Base-by-base conservation (phyloP, 2,888 invertebrate species). In the Mellilla xanthometata region DNA sequence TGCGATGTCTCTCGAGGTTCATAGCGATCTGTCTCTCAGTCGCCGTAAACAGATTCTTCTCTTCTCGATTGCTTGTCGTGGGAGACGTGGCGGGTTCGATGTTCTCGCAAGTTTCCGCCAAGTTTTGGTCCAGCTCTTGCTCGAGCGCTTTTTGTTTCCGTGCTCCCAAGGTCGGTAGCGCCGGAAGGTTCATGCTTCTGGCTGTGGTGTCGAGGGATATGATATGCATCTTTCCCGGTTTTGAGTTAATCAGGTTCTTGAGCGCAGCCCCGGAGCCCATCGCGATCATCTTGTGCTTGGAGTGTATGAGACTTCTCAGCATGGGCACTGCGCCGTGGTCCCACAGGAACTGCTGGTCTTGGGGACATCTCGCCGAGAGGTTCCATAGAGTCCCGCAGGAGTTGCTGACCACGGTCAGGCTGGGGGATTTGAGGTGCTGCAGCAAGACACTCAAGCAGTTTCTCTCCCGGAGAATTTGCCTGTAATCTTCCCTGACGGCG, bases 341-440 rank as follows among this genome's bases (percentile, higher is more conserved):
- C 95, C 97, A 97, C 30, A 99, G 86, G 45, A 94, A 93, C 63
- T 95, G 93, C 69, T 99, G 99, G 81, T 99, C 99, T 62, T 94
- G 93, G 0, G 94, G 92, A 76, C 96, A 97, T 39, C 98, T 93
- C 0, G 98, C 98, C 0, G 98, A 98, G 11, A 99, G 88, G 84
- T 99, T 99, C 98, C 99, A 99, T 34, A 99, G 86, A 0, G 98
- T 97, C 7, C 98, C 98, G 72, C 99, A 99, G 0, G 99, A 97
- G 78, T 99, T 99, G 75, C 97, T 97, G 3, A 97, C 99, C 19
- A 99, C 96, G 0, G 98, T 98, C 56, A 99, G 88, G 77, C 97
- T 98, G 4, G 98, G 96, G 4, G 98, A 98, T 71, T 97, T 95
- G 12, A 99, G 86, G 74, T 99, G 99, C 65, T 96, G 95, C 63